phyloP scores from a whole-genome alignment of 1,140 invertebrate genomes.

The Drosophila lacteicornis region DNA sequence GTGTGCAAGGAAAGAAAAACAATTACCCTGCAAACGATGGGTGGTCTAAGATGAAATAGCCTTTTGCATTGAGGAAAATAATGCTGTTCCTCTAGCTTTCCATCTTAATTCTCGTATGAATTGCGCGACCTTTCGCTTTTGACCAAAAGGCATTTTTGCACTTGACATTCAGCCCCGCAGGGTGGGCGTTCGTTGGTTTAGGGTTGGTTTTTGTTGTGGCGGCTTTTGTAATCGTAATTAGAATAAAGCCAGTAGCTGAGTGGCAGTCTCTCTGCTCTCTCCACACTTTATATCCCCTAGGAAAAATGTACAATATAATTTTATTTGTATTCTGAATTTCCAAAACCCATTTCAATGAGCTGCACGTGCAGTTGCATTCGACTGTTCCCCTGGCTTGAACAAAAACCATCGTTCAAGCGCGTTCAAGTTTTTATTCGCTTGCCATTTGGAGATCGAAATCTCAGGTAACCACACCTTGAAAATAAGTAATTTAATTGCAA shows the following conservation, averaged over 20 bases:
- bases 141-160: constrained; percentile 69
- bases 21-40: constrained; percentile 70
- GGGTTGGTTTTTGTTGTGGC: constrained; percentile 35
- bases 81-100: constrained; percentile 1
- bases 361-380: constrained; percentile 56
- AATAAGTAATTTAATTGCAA: too few species aligned
- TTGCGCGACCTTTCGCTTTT: constrained; percentile 46
- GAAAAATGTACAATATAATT: constrained; percentile 16
- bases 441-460: constrained; percentile 22
- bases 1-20: constrained; percentile 65
- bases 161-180: constrained; percentile 66
- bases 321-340: constrained; percentile 20
- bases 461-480: constrained; percentile 1
- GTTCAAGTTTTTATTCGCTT: constrained; percentile 25
- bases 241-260: constrained; percentile 70
- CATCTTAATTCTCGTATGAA: constrained; percentile 17
- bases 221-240: constrained; percentile 65
- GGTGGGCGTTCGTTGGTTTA: constrained; percentile 38
- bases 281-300: constrained; percentile 34
- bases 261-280: constrained; percentile 47
- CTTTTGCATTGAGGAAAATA: constrained; percentile 20
- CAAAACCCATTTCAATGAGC: constrained; percentile 42
- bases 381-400: background rate
- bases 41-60: constrained; percentile 56
- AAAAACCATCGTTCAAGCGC: constrained; percentile 20